Evolutionary conservation across 2,888 invertebrate species (phyloP), one percentile per base, ranked within the genome.

Genomic region (Heteromyza rotundicornis): DNA sequence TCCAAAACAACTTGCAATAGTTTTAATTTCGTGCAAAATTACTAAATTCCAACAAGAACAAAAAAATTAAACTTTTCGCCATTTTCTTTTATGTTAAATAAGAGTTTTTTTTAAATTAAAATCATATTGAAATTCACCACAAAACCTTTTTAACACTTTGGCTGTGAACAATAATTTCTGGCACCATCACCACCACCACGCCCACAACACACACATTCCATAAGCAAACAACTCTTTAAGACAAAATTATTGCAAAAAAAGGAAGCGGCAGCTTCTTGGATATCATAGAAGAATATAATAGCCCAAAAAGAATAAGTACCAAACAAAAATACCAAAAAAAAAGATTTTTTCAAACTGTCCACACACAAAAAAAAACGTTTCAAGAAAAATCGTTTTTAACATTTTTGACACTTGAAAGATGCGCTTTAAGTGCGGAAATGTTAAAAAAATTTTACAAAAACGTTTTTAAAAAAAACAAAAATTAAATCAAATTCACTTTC

Each of bases 211-310:
- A 40, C 40, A 40, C 40, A 40, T n/a, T n/a, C n/a, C n/a, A n/a
- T n/a, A n/a, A n/a, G n/a, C 47, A 47, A 17, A 40, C 47, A 47
- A 19, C 47, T 17, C 47, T 19, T n/a, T 8, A 17, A 50, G 17
- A 50, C 50, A 50, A 40, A 40, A n/a, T 40, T 19, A 14, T 14
- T 7, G n/a, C 7, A 40, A 5, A 47, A 47, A 47, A 47, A 19
- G 47, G 47, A 17, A 20, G 16, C 19, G 74, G 74, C 71, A 70
- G 73, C 75, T 78, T 77, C 73, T 78, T 77, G 71, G 76, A 77
- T 77, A 68, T 71, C 77, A 75, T 72, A 72, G 77, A 77, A 77
- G 77, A 77, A 78, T 74, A 72, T 73, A 71, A 77, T 77, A 78
- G 78, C 70, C 77, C 71, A 57, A 56, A 23, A 10, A 23, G 35